Conservation (phyloP, 2,797 vertebrate genomes). For the Heteromormyrus szaboi region DNA sequence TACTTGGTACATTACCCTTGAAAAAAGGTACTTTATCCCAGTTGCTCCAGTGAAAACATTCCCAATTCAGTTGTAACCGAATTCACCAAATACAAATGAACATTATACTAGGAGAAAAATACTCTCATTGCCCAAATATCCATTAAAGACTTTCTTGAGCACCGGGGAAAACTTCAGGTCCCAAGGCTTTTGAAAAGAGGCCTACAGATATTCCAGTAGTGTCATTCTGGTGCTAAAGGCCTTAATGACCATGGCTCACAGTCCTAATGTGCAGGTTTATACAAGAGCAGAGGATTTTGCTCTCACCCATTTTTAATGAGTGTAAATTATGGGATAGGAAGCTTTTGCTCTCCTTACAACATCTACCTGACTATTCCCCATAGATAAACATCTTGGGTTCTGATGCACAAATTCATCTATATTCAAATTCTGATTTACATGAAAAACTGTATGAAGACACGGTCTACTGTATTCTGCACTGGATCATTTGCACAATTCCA, state of each 20-base stretch:
- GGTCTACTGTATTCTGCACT: neutral
- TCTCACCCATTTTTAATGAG: neutral
- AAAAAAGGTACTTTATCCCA: neutral
- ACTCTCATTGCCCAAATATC: neutral
- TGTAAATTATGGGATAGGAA: neutral
- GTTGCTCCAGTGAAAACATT: neutral
- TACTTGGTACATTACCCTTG: neutral
- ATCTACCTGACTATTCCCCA: neutral
- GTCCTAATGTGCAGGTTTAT: neutral
- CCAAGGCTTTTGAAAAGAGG: neutral
- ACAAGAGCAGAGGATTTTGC: neutral
- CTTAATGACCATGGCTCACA: neutral
- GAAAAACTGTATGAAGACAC: neutral
- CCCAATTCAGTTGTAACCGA: neutral
- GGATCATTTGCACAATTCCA: neutral
- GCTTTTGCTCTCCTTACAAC: neutral
- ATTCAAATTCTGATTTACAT: neutral
- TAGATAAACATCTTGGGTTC: neutral
- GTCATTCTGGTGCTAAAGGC: neutral
- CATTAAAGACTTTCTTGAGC: neutral
- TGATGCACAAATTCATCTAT: neutral
- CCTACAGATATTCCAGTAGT: neutral
- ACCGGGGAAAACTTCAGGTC: neutral
- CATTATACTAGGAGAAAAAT: neutral
- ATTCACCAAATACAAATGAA: neutral